Evolutionary conservation across 2,888 invertebrate genomes (phyloP).

Genomic region (Lissocephala sabroskyi): DNA sequence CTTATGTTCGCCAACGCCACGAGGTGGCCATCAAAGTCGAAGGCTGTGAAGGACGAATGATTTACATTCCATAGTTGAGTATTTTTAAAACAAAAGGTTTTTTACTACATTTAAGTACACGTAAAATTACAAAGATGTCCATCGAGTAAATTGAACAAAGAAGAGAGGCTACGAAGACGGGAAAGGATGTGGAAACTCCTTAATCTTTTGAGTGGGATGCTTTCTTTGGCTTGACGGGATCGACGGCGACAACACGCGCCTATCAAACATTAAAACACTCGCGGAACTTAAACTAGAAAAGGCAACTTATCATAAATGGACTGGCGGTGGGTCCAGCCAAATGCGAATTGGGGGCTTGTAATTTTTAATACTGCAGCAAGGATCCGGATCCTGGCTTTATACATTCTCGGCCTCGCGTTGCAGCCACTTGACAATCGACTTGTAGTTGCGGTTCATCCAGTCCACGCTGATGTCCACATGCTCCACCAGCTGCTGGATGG

Average conservation of each 20-base stretch:
- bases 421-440: constrained; percentile 84
- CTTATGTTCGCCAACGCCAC: constrained; percentile 86
- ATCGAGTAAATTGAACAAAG: too few species aligned
- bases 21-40: background rate
- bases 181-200: constrained; percentile 9
- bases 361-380: constrained; percentile 41
- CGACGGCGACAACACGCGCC: background rate
- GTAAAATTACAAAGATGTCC: constrained; percentile 42
- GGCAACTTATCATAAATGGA: constrained; percentile 41
- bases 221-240: constrained; percentile 32
- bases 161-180: too few species aligned
- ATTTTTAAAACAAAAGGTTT: constrained; percentile 24
- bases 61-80: background rate
- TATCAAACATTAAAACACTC: constrained; percentile 25
- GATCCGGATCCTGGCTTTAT: background rate
- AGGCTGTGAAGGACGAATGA: constrained; percentile 30
- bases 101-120: constrained; percentile 50
- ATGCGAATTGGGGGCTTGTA: constrained; percentile 10
- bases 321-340: constrained; percentile 13
- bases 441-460: constrained; percentile 86
- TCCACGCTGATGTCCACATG: constrained; percentile 85
- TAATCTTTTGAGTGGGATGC: constrained; percentile 4
- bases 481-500: constrained; percentile 86
- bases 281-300: constrained; percentile 13
- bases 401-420: constrained; percentile 24